Conservation (phyloP, 2,797 vertebrate genomes). For the Periparus ater region DNA sequence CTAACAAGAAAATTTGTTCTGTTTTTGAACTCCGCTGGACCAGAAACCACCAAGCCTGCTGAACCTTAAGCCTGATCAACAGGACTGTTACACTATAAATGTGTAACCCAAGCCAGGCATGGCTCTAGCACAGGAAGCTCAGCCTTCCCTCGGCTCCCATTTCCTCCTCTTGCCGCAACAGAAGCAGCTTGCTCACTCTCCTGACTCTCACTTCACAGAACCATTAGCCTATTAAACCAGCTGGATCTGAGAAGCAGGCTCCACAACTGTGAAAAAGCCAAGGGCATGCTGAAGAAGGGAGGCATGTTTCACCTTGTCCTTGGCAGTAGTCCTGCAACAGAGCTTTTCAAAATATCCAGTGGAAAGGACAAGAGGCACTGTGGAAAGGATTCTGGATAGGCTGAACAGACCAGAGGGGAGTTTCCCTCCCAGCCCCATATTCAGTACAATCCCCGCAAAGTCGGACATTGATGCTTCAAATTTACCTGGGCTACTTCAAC, state of each 20-base stretch:
- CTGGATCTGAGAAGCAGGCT: background rate
- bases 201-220: background rate
- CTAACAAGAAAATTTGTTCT: background rate
- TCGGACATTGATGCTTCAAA: background rate
- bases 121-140: background rate
- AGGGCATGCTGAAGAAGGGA: background rate
- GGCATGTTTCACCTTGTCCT: background rate
- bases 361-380: background rate
- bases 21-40: background rate
- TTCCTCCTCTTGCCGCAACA: background rate
- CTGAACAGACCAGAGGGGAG: background rate
- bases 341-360: background rate
- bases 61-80: background rate
- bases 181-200: constrained; percentile 25
- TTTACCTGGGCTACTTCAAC: background rate
- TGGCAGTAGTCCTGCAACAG: background rate
- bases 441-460: too few species aligned
- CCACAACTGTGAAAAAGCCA: background rate
- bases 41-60: background rate
- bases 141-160: background rate
- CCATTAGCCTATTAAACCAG: constrained; percentile 30
- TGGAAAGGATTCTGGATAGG: background rate
- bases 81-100: background rate
- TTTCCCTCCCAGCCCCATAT: background rate
- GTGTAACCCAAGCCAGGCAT: background rate